phyloP scores from a whole-genome alignment of 1,140 invertebrate species.

The Lamellibrachia luymesi region DNA sequence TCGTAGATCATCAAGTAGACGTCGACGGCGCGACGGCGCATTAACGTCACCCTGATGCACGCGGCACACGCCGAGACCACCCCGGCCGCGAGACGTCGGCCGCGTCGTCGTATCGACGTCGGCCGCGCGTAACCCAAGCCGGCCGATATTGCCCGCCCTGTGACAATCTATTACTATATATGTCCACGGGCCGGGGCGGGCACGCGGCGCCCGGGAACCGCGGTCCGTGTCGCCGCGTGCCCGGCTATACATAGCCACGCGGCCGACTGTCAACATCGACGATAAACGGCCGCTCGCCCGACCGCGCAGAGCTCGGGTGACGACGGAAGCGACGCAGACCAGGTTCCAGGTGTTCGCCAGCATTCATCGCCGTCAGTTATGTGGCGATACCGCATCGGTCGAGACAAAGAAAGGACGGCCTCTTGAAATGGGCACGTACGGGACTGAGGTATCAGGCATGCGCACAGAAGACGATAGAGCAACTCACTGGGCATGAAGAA shows the following conservation, averaged over 20 bases:
- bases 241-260: conserved; percentile 2
- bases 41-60: not conserved
- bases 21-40: not conserved
- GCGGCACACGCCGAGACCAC: not conserved
- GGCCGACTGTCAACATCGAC: not conserved
- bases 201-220: not conserved
- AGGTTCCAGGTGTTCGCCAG: not conserved
- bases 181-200: not conserved
- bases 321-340: not conserved
- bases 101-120: not conserved
- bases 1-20: not conserved
- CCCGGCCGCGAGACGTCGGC: no score
- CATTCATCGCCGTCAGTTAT: not conserved
- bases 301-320: not conserved
- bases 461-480: not conserved
- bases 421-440: not conserved
- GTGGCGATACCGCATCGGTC: not conserved
- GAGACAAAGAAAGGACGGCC: not conserved
- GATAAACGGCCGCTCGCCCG: not conserved
- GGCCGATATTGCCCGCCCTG: not conserved
- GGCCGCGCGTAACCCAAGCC: not conserved
- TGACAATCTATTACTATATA: conserved; percentile 6
- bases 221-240: not conserved
- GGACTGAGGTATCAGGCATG: not conserved
- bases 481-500: not conserved